phyloP scores from a whole-genome alignment of 2,797 vertebrate genomes.

The Hephaestus fuliginosus region DNA sequence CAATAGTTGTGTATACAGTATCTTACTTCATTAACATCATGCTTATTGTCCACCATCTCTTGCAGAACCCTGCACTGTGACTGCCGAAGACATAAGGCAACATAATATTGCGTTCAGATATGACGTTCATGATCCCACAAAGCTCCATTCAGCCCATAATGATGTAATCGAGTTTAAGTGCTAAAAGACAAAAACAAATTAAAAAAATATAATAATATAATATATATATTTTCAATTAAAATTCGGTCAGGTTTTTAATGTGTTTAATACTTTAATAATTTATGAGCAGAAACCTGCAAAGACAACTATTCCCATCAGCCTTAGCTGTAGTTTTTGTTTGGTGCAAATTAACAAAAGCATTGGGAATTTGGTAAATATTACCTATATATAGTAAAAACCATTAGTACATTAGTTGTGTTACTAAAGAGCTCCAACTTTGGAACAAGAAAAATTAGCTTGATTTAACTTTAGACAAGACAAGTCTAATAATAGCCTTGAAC shows the following conservation, averaged over 20 bases:
- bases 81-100: neutral
- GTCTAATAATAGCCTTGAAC: neutral
- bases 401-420: neutral
- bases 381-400: neutral
- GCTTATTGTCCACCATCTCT: conserved; percentile 5
- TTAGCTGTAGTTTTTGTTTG: neutral
- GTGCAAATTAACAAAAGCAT: neutral
- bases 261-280: neutral
- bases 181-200: neutral
- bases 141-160: neutral
- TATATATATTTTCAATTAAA: too few relatives aligned
- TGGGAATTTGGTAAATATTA: neutral
- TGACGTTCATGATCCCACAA: neutral
- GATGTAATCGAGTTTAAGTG: conserved; percentile 16
- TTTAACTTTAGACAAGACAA: neutral
- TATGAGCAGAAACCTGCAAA: too few relatives aligned
- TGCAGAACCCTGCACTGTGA: conserved; percentile 64
- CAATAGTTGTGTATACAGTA: too few relatives aligned
- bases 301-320: neutral
- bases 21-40: too few relatives aligned
- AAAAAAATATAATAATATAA: too few relatives aligned
- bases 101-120: conserved; percentile 2
- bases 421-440: neutral
- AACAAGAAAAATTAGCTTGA: neutral
- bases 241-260: neutral